Evolutionary conservation across 2,113 vertebrate genomes (phyloP).

Genomic region (Athene cunicularia): DNA sequence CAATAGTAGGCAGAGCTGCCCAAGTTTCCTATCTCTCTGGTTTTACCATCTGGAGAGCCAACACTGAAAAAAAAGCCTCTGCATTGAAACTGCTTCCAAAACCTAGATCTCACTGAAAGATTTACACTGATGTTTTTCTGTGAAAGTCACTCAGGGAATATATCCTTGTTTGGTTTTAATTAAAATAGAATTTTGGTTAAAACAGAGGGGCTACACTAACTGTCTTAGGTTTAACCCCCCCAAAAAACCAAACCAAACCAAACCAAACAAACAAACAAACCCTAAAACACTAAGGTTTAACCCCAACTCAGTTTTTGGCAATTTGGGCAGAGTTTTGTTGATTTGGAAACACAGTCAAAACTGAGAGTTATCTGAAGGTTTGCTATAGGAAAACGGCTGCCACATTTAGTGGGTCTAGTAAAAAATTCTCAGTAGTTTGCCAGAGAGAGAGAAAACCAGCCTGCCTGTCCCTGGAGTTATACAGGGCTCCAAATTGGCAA

Average conservation of each 20-base stretch:
- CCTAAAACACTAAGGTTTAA: not conserved
- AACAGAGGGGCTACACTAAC: not conserved
- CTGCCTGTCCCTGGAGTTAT: not conserved
- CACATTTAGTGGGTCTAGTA: not conserved
- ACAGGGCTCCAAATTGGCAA: not conserved
- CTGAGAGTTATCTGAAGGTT: not conserved
- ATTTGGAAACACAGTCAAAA: not conserved
- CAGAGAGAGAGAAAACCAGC: not conserved
- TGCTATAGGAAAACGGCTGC: not conserved
- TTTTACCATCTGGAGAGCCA: slow-evolving; percentile 10
- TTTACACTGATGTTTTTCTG: not conserved
- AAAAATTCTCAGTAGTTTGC: not conserved
- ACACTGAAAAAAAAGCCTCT: not conserved
- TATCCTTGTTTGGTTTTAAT: not conserved
- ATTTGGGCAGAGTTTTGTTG: not conserved
- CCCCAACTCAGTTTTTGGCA: not conserved
- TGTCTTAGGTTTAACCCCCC: not conserved
- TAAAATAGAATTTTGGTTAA: not conserved
- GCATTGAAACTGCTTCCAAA: not conserved
- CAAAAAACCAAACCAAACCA: too few relatives aligned
- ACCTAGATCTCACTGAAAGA: not conserved
- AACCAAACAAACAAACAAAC: too few relatives aligned
- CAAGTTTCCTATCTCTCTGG: not conserved
- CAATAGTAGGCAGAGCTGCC: not conserved
- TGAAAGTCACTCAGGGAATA: not conserved